Evolutionary conservation across 1,140 invertebrate genomes (phyloP).

Genomic region (Neelides sp.): DNA sequence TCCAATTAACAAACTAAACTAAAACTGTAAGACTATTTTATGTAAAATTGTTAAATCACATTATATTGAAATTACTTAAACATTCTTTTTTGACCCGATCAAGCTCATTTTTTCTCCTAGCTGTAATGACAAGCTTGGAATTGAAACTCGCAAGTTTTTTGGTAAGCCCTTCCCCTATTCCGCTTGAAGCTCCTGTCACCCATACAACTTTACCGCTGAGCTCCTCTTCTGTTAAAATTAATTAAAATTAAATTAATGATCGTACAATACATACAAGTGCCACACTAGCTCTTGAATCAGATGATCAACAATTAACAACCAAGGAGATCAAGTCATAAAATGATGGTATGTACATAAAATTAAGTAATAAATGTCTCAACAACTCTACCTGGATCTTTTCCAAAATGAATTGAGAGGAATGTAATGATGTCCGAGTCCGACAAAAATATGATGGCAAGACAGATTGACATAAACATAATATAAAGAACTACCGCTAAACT

Average conservation of each 20-base stretch:
- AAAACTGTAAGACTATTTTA: background rate
- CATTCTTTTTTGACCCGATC: conserved; percentile 58
- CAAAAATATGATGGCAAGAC: conserved; percentile 20
- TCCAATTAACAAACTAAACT: background rate
- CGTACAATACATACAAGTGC: too few relatives aligned
- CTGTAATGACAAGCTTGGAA: conserved; percentile 61
- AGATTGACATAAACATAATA: conserved; percentile 19
- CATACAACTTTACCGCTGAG: conserved; percentile 65
- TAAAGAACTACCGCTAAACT: conserved; percentile 11
- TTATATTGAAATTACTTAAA: conserved; percentile 39
- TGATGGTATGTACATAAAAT: background rate
- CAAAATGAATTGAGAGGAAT: conserved; percentile 28
- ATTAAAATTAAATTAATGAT: background rate
- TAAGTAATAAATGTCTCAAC: background rate
- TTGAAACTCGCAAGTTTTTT: conserved; percentile 54
- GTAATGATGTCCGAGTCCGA: conserved; percentile 23
- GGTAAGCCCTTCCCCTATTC: conserved; percentile 69
- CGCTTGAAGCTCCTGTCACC: conserved; percentile 79
- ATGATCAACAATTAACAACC: background rate
- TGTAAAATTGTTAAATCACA: background rate
- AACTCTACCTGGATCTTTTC: conserved; percentile 23
- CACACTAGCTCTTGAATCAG: too few relatives aligned
- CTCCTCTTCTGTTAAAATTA: conserved; percentile 10
- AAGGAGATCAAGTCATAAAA: background rate
- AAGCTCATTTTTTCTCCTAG: conserved; percentile 56